Conservation (phyloP, 1,140 invertebrate species). For the Drosophila dunni region DNA sequence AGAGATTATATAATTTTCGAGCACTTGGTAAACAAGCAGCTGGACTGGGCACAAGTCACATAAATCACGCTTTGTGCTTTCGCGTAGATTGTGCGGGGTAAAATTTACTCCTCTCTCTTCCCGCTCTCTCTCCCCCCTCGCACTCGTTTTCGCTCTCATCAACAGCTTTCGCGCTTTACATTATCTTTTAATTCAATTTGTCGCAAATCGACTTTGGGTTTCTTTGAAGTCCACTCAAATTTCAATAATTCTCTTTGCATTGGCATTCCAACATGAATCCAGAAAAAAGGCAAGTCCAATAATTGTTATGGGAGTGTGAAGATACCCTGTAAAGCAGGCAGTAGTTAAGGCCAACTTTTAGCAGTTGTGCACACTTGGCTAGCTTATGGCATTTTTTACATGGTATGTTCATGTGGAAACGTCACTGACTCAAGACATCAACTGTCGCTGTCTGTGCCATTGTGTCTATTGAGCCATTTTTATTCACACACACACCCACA, state of each 20-base stretch:
- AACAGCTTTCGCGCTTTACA: constrained; percentile 45
- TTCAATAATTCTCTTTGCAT: constrained; percentile 76
- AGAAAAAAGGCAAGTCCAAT: constrained; percentile 22
- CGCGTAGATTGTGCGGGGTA: constrained; percentile 14
- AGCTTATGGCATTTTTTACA: neutral
- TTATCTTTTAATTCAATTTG: constrained; percentile 81
- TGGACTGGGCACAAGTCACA: constrained; percentile 63
- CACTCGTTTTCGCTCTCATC: neutral
- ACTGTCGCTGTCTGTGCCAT: constrained; percentile 51
- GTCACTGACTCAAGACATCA: constrained; percentile 49
- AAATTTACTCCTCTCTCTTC: neutral
- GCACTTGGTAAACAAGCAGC: constrained; percentile 73
- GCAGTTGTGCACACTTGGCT: too few relatives aligned
- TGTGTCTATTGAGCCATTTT: constrained; percentile 71
- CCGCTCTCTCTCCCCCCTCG: neutral
- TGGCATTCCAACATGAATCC: constrained; percentile 70
- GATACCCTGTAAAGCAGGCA: neutral
- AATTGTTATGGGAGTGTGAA: neutral
- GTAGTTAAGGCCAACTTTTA: neutral
- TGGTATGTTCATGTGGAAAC: neutral
- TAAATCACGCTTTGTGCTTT: constrained; percentile 72
- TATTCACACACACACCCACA: constrained; percentile 44
- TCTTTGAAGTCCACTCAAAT: constrained; percentile 78
- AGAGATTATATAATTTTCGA: constrained; percentile 77
- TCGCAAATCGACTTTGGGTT: constrained; percentile 48